Conservation (phyloP, 2,888 invertebrate genomes). For the Nomada ferruginata region DNA sequence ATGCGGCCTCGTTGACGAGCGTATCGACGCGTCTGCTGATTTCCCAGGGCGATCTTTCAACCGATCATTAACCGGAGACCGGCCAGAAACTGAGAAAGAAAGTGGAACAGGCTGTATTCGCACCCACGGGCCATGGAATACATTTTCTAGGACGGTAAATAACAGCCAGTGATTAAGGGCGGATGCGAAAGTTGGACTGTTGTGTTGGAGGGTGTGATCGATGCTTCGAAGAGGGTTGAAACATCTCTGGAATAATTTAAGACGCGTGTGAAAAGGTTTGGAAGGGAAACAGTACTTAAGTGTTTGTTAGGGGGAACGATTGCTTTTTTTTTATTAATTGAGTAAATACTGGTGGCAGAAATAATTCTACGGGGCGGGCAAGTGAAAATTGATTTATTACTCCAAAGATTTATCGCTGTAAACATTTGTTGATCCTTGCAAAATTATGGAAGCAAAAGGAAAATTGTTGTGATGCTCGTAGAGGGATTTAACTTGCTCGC, state of each 20-base stretch:
- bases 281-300: not conserved
- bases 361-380: not conserved
- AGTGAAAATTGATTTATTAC: not conserved
- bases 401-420: not conserved
- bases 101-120: not conserved
- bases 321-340: constrained; percentile 12
- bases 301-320: not conserved
- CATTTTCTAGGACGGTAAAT: constrained; percentile 30
- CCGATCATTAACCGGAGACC: constrained; percentile 63
- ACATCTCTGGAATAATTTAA: constrained; percentile 33
- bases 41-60: constrained; percentile 69
- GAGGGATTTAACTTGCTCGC: not conserved
- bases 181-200: constrained; percentile 11
- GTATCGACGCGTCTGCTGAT: constrained; percentile 53
- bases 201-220: not conserved
- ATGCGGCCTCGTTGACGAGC: constrained; percentile 36
- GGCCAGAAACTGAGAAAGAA: constrained; percentile 24
- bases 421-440: not conserved
- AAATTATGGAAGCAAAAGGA: not conserved
- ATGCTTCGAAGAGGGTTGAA: not conserved
- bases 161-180: constrained; percentile 14
- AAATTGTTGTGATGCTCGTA: not conserved
- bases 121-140: not conserved
- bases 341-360: not conserved
- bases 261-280: constrained; percentile 3